Evolutionary conservation across 2,888 invertebrate species (phyloP).

Genomic region (Ischnus inquisitorius): DNA sequence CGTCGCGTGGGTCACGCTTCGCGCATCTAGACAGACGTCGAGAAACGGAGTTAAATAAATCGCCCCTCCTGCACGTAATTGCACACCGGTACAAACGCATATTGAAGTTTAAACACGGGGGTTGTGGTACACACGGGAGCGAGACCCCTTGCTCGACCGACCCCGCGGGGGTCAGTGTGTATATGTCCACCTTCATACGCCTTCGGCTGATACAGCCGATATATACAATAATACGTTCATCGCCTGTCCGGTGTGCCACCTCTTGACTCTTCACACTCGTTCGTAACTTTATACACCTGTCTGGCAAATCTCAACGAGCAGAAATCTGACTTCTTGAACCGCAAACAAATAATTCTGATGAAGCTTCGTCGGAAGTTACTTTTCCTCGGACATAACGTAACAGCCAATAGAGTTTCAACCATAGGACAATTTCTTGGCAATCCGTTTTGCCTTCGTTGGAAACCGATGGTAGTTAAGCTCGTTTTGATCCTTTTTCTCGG

Average conservation of each 20-base stretch:
- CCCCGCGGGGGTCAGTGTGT: slow-evolving; percentile 1
- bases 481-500: no score
- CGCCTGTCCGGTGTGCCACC: slow-evolving; percentile 21
- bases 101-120: slow-evolving; percentile 62
- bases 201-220: background rate
- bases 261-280: slow-evolving; percentile 60
- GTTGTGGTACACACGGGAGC: slow-evolving; percentile 7
- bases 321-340: background rate
- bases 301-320: slow-evolving; percentile 11
- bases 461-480: background rate
- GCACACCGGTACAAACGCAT: slow-evolving; percentile 68
- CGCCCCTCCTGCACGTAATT: slow-evolving; percentile 75
- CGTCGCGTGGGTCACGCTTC: slow-evolving; percentile 64
- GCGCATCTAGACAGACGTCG: slow-evolving; percentile 59
- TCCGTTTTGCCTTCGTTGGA: background rate
- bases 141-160: slow-evolving; percentile 13
- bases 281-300: slow-evolving; percentile 62
- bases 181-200: background rate
- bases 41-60: slow-evolving; percentile 80
- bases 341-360: background rate
- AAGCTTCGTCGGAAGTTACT: background rate
- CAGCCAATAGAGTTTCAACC: background rate
- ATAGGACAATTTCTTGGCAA: background rate
- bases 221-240: slow-evolving; percentile 8
- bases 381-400: background rate